These are phyloP conservation scores for Acanthosepion pharaonis DNA, from an alignment of 2,888 invertebrate species.

Conservation along the genomic window DNA sequence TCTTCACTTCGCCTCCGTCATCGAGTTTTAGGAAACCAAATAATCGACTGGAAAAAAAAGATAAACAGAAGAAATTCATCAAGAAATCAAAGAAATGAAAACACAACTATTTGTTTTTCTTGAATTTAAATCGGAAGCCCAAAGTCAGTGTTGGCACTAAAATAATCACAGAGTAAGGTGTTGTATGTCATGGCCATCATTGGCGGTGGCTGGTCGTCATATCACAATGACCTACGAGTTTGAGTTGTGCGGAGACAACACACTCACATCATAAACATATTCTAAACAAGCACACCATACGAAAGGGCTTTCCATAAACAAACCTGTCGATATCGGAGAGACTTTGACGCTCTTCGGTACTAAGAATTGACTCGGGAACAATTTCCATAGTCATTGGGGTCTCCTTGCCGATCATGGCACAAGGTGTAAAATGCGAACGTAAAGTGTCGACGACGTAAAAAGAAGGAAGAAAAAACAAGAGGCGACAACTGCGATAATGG, in stretches of 20 bases:
- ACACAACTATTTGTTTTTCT: background rate
- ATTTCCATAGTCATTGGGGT: background rate
- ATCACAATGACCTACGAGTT: background rate
- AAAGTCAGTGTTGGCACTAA: background rate
- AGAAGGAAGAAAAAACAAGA: background rate
- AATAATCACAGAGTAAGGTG: background rate
- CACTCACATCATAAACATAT: background rate
- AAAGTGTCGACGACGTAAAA: slow-evolving; percentile 15
- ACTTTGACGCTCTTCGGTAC: slow-evolving; percentile 37
- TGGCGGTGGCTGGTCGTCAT: slow-evolving; percentile 33
- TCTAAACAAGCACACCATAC: background rate
- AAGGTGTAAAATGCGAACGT: background rate
- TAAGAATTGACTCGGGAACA: background rate
- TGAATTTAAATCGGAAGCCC: background rate
- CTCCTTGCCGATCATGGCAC: slow-evolving; percentile 23
- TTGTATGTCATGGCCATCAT: slow-evolving; percentile 13
- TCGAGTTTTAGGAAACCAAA: slow-evolving; percentile 91
- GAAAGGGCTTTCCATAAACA: background rate
- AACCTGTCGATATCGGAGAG: slow-evolving; percentile 43
- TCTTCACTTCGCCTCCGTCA: slow-evolving; percentile 86
- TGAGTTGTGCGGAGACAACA: too few relatives aligned
- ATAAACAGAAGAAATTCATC: background rate
- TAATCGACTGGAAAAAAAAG: slow-evolving; percentile 82
- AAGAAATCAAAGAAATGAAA: background rate
- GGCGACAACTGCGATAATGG: background rate